Evolutionary conservation across 2,888 invertebrate species (phyloP).

Genomic region (Osmoderma eremita): DNA sequence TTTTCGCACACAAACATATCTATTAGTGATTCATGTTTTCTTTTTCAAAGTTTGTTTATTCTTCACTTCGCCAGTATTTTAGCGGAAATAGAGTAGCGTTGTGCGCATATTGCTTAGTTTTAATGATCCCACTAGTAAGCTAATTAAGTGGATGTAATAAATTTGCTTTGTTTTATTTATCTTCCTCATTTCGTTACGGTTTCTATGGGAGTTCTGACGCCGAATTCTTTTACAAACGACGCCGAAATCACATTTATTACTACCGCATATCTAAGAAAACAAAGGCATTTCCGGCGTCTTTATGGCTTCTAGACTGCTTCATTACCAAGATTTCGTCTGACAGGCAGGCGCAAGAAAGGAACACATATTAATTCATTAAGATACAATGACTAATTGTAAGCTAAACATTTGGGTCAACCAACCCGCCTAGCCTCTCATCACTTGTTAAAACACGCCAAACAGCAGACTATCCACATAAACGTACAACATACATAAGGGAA

Average conservation of each 20-base stretch:
- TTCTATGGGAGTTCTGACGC: neutral
- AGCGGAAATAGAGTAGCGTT: too few species aligned
- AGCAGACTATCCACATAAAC: slow-evolving; percentile 6
- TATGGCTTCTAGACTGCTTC: slow-evolving; percentile 13
- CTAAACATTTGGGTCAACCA: slow-evolving; percentile 43
- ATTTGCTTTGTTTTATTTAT: slow-evolving; percentile 2
- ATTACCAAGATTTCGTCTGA: slow-evolving; percentile 16
- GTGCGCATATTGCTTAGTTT: too few species aligned
- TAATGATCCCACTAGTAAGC: neutral
- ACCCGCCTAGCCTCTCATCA: slow-evolving; percentile 36
- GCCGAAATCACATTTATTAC: slow-evolving; percentile 20
- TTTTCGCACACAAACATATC: too few species aligned
- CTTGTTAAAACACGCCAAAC: slow-evolving; percentile 37
- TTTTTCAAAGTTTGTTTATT: too few species aligned
- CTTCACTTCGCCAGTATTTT: too few species aligned
- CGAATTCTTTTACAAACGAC: neutral
- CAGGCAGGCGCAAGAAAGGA: slow-evolving; percentile 1
- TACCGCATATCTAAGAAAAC: slow-evolving; percentile 24
- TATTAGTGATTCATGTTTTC: too few species aligned
- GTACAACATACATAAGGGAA: neutral
- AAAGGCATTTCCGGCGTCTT: slow-evolving; percentile 24
- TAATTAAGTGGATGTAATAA: neutral
- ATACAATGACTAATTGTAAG: slow-evolving; percentile 38
- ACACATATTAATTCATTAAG: slow-evolving; percentile 37
- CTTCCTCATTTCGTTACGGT: neutral